Conservation (phyloP, 2,113 vertebrate species). For the Pyrgilauda ruficollis region DNA sequence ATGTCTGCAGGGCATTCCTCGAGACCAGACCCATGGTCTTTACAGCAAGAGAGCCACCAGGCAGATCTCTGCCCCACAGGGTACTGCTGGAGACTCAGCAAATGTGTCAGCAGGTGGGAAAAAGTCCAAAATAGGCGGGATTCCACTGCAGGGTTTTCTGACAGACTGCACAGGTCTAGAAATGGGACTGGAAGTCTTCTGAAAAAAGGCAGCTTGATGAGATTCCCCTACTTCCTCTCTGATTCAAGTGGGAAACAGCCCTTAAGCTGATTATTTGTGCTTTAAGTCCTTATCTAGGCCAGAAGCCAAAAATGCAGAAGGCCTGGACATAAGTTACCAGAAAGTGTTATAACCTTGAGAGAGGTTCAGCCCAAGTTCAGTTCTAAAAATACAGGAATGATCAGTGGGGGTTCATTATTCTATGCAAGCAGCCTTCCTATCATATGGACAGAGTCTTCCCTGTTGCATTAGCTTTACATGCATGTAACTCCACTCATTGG, state of each 20-base stretch:
- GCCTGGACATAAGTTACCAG: conserved; percentile 1
- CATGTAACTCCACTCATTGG: conserved; percentile 16
- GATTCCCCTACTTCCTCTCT: neutral
- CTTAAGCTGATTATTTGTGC: conserved; percentile 3
- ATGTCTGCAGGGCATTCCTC: neutral
- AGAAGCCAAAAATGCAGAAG: conserved; percentile 19
- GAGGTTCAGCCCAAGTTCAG: conserved; percentile 59
- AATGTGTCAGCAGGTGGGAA: neutral
- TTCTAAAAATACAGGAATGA: conserved; percentile 33
- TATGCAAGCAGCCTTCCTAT: neutral
- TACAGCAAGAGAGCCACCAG: neutral
- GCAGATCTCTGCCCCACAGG: neutral
- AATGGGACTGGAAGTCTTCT: neutral
- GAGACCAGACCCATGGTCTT: rapidly evolving
- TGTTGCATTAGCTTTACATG: conserved; percentile 1
- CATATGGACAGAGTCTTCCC: neutral
- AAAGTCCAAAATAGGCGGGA: neutral
- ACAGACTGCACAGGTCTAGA: neutral
- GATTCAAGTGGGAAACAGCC: neutral
- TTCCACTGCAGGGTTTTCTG: neutral
- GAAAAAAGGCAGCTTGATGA: neutral
- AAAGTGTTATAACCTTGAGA: conserved; percentile 23
- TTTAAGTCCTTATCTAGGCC: conserved; percentile 31
- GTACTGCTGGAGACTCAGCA: neutral
- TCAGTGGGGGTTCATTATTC: neutral